These are phyloP conservation scores for Leptonema lineaticorne DNA, from an alignment of 1,140 invertebrate species.

Conservation along the genomic window DNA sequence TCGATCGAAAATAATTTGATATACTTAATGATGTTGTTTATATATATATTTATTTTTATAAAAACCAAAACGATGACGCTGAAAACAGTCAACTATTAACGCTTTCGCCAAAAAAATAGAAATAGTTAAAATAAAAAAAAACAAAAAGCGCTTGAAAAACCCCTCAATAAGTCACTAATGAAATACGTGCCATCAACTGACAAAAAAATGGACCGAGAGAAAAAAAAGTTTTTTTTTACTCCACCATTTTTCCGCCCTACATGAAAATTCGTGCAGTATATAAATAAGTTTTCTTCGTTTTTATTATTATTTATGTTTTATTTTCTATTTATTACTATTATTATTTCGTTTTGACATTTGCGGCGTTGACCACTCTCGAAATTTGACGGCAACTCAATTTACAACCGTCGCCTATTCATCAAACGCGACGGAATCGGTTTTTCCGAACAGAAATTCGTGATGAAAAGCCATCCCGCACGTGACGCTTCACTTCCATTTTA, in stretches of 20 bases:
- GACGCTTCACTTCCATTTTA: neutral
- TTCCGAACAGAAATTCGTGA: conserved; percentile 6
- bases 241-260: too few relatives aligned
- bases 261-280: too few relatives aligned
- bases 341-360: conserved; percentile 5
- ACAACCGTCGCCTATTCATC: conserved; percentile 14
- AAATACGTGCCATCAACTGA: conserved; percentile 5
- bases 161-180: conserved; percentile 7
- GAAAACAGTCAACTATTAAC: too few relatives aligned
- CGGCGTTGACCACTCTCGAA: conserved; percentile 7
- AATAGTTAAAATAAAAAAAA: too few relatives aligned
- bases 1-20: too few relatives aligned
- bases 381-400: conserved; percentile 18
- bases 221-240: too few relatives aligned
- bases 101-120: too few relatives aligned
- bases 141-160: neutral
- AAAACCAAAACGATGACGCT: too few relatives aligned
- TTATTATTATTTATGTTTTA: neutral
- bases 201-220: too few relatives aligned
- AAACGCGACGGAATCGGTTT: conserved; percentile 8
- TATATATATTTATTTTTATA: too few relatives aligned
- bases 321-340: neutral
- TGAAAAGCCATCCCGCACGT: conserved; percentile 5
- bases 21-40: too few relatives aligned
- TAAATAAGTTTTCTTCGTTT: too few relatives aligned